Percentiles rank a stretch among this genome's conserved stretches.
Conservation (phyloP, 2,113 vertebrate genomes). For the Equus quagga region DNA sequence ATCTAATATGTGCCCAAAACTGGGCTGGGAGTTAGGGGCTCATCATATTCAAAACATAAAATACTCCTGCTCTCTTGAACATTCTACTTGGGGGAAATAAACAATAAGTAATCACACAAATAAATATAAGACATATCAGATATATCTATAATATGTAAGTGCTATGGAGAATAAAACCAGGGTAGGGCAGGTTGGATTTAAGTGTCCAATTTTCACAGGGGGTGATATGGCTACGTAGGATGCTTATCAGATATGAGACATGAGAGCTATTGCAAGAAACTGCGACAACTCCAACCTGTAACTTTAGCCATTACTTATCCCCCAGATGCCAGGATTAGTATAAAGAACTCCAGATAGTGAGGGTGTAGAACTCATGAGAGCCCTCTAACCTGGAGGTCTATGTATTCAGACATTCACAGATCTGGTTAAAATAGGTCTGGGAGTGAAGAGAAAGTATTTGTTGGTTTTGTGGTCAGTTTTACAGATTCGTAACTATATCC, state of each 20-base stretch:
- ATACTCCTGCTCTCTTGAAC: neutral
- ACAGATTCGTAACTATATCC: neutral
- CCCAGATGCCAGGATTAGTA: neutral
- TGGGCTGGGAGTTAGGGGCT: neutral
- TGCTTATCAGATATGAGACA: neutral
- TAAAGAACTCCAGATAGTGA: constrained; percentile 7
- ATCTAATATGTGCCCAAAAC: neutral
- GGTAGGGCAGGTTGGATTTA: neutral
- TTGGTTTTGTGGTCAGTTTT: neutral
- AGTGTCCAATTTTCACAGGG: neutral
- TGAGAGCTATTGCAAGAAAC: neutral
- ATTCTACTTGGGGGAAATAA: neutral
- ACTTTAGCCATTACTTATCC: neutral
- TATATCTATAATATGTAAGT: neutral
- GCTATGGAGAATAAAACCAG: neutral
- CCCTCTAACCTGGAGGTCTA: neutral
- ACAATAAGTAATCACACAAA: neutral
- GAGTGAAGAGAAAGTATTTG: neutral
- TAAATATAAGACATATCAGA: neutral
- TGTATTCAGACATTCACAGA: neutral
- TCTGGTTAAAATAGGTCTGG: neutral
- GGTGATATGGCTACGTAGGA: neutral
- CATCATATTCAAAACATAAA: constrained; percentile 4
- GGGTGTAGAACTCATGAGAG: neutral
- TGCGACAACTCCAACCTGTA: neutral